Evolutionary conservation across 1,140 invertebrate genomes (phyloP).

Genomic region (Sipha flava): DNA sequence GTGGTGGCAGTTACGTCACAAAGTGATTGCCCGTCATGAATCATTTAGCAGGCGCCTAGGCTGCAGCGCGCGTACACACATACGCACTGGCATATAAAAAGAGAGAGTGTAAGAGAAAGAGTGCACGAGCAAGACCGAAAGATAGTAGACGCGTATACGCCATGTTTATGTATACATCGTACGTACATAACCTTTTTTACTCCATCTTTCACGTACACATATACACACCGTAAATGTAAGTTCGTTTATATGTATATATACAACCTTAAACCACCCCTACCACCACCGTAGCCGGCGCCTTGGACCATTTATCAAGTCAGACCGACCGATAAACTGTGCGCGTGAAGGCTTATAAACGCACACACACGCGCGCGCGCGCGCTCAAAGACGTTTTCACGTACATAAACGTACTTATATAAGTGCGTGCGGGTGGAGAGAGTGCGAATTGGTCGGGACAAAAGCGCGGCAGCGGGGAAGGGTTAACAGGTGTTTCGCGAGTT

Average conservation of each 20-base stretch:
- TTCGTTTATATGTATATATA: too few relatives aligned
- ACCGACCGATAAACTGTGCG: slow-evolving; percentile 5
- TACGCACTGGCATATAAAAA: not conserved
- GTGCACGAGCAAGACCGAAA: too few relatives aligned
- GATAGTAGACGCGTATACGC: not conserved
- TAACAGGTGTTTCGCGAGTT: too few relatives aligned
- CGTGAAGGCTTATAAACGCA: not conserved
- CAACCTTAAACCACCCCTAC: not conserved
- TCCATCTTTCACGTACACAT: not conserved
- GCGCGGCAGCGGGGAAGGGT: too few relatives aligned
- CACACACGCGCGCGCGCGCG: not conserved
- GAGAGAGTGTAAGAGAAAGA: too few relatives aligned
- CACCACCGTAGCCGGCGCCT: not conserved
- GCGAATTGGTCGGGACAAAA: too few relatives aligned
- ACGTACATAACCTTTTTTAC: not conserved
- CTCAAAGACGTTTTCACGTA: not conserved
- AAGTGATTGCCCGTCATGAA: slow-evolving; percentile 31
- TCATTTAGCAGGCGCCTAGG: slow-evolving; percentile 26
- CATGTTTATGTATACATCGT: slow-evolving; percentile 13
- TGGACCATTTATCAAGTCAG: slow-evolving; percentile 25
- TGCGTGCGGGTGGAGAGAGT: too few relatives aligned
- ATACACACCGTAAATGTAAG: not conserved
- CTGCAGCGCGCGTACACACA: not conserved
- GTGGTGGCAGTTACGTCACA: not conserved
- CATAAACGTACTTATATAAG: not conserved